These are phyloP conservation scores for Tapirus indicus DNA, from an alignment of 2,797 vertebrate species.

Conservation along the genomic window DNA sequence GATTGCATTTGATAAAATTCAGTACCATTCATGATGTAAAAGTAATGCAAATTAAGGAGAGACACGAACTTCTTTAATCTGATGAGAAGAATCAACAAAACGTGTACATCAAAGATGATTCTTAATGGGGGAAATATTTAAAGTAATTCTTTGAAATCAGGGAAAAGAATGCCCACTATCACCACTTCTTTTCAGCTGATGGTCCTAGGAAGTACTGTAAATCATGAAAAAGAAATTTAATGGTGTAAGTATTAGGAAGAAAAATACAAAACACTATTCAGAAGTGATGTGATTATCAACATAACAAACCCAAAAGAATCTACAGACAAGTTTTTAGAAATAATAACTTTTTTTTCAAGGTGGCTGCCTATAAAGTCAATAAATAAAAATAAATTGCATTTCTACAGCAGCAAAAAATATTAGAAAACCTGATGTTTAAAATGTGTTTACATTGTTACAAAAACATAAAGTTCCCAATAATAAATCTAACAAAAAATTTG, in stretches of 20 bases:
- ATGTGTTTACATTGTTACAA: background rate
- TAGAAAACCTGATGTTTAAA: background rate
- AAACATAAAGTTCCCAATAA: background rate
- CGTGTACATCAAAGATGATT: background rate
- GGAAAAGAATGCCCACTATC: background rate
- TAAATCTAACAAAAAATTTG: background rate
- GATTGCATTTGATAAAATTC: background rate
- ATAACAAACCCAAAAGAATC: background rate
- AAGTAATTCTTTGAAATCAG: background rate
- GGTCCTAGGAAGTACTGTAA: background rate
- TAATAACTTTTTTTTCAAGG: background rate
- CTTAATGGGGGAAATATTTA: background rate
- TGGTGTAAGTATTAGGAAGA: background rate
- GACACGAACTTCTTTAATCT: background rate
- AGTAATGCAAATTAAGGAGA: background rate
- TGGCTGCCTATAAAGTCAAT: background rate
- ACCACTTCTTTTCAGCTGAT: background rate
- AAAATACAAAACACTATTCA: background rate
- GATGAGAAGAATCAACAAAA: background rate
- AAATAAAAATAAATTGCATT: conserved; percentile 18
- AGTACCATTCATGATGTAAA: background rate
- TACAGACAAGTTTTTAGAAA: background rate
- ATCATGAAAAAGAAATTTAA: background rate
- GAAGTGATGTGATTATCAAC: background rate
- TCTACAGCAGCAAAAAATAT: background rate